These are phyloP conservation scores for Polypterus senegalus DNA, from an alignment of 2,113 vertebrate genomes.

Conservation along the genomic window DNA sequence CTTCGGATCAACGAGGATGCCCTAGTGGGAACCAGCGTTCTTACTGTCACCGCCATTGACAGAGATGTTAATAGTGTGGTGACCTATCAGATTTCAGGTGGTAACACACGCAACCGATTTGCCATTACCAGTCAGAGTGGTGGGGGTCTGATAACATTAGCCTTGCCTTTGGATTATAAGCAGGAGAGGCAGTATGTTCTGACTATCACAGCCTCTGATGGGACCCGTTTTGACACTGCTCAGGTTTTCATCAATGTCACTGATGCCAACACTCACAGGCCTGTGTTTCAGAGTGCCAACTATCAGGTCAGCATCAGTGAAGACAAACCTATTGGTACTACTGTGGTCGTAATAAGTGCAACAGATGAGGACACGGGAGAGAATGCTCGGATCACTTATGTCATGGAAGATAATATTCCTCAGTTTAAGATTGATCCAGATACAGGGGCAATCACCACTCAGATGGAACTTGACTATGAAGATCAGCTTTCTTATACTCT, in stretches of 20 bases:
- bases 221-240: conserved; percentile 71
- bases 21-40: conserved; percentile 76
- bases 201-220: conserved; percentile 81
- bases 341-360: conserved; percentile 72
- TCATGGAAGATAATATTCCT: conserved; percentile 80
- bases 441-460: conserved; percentile 75
- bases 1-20: conserved; percentile 88
- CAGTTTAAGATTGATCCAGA: conserved; percentile 84
- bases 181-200: conserved; percentile 89
- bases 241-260: conserved; percentile 92
- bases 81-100: conserved; percentile 90
- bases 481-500: conserved; percentile 83
- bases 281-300: conserved; percentile 85
- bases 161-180: conserved; percentile 89
- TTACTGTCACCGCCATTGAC: conserved; percentile 76
- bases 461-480: conserved; percentile 85
- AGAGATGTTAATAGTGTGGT: conserved; percentile 85
- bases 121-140: conserved; percentile 91
- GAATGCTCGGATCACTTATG: conserved; percentile 83
- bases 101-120: conserved; percentile 92
- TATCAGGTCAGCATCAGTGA: conserved; percentile 74
- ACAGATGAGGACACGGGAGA: conserved; percentile 89
- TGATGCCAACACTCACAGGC: conserved; percentile 88
- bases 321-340: conserved; percentile 73
- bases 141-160: conserved; percentile 79